Base-by-base conservation (phyloP, 2,888 invertebrate species). In the Taenaris catops region DNA sequence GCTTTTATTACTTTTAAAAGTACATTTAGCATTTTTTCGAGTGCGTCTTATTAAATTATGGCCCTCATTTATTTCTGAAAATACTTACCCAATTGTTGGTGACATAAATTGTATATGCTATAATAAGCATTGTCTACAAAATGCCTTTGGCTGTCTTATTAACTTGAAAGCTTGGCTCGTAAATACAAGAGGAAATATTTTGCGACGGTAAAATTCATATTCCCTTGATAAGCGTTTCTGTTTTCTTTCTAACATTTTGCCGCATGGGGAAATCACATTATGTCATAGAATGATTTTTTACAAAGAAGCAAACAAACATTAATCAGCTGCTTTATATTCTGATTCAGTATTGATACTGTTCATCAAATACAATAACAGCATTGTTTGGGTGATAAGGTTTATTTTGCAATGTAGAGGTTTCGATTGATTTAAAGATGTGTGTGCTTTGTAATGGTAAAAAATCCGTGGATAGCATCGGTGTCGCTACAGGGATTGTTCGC, bases 141-240 rank as follows among this genome's bases (percentile, higher is more conserved):
- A 58, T 52, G 41, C 43, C 52, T 44, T 34, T 28, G 38, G 37
- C 44, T 42, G 49, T 52, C 58, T 66, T 67, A 70, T 69, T 70
- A 67, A 56, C 55, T 58, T 58, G 59, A 70, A 58, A 69, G 69
- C 63, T 57, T 45, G 46, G 45, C 26, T 48, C 44, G 48, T 53
- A 51, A 54, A 54, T 47, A 44, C 43, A 46, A 44, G 45, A 34
- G 29, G 49, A 48, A 38, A 46, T 42, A 47, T 53, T 47, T 41
- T 33, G 43, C 34, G 40, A 38, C 33, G 43, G 54, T 49, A 49
- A 46, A 46, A 48, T 44, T 42, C 34, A 31, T 44, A 41, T 46
- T 46, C 42, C 36, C 44, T 31, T 32, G 46, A 36, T 40, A 44
- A 36, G 44, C 44, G 39, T 3, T 29, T 29, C 37, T 46, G 39